phyloP scores from a whole-genome alignment of 35 echinoderm and acorn worm species.

The Hemicentrotus pulcherrimus region DNA sequence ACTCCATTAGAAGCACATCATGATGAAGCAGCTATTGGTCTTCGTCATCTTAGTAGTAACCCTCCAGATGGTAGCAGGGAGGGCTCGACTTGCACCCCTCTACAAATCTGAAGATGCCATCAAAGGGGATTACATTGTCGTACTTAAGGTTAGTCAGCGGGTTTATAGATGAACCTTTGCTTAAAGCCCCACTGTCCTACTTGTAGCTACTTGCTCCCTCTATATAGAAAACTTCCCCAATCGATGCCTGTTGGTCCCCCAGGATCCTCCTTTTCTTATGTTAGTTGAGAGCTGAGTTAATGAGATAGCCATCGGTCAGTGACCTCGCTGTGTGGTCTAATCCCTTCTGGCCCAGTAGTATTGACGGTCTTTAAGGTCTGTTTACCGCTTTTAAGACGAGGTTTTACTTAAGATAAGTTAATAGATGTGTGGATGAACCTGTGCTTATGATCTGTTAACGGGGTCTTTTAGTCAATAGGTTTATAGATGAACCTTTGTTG shows the following conservation, averaged over 20 bases:
- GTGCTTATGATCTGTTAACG: not conserved
- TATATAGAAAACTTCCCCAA: no score
- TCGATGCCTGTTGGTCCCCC: no score
- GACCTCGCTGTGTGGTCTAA: no score
- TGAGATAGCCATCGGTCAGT: no score
- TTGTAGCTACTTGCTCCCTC: no score
- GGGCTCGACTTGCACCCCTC: not conserved
- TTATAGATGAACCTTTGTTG: not conserved
- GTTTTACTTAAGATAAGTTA: not conserved
- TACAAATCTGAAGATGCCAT: slow-evolving; percentile 21
- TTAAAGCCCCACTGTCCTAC: no score
- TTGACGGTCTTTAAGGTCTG: no score
- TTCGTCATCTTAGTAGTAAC: not conserved
- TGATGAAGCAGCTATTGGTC: slow-evolving; percentile 7
- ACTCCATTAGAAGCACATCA: not conserved
- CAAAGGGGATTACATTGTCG: slow-evolving; percentile 34
- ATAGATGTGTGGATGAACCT: not conserved
- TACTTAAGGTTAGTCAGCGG: not conserved
- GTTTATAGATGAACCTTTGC: not conserved
- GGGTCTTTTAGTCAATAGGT: not conserved
- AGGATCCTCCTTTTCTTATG: no score
- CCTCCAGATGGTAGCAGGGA: slow-evolving; percentile 3
- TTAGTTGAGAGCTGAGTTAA: no score
- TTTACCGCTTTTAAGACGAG: not conserved
- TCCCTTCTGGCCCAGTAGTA: no score